Evolutionary conservation across 2,888 invertebrate genomes (phyloP), one percentile per base, ranked within the genome.

Genomic region (Temnothorax ravouxi): DNA sequence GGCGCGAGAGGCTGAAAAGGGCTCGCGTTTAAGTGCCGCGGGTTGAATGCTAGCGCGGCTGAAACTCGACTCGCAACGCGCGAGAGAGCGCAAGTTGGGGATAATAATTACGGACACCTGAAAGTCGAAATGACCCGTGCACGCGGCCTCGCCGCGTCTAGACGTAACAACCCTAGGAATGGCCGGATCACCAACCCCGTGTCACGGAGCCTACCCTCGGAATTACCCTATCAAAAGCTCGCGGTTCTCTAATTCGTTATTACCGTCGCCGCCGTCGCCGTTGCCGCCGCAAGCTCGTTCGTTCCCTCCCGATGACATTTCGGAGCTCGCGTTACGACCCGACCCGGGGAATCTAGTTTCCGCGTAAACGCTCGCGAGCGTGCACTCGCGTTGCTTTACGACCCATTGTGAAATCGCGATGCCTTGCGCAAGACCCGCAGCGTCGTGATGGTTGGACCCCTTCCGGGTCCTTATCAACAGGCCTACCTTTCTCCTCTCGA

Each of bases 51-150:
- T 64, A 85, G 74, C 82, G 85, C 84, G 83, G 41, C 71, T 69
- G 4, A 67, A 77, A 29, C 52, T 76, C 47, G 0, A 13, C 83
- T 29, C 69, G 56, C 85, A 56, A 18, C 79, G 83, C 83, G 88
- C 86, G 86, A 89, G 67, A 41, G 67, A 25, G 64, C n/a, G 18
- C 75, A 86, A 88, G 90, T 88, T 87, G 79, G 88, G 88, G 87
- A 92, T 91, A 92, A 92, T 91, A 92, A 93, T 92, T 93, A 93
- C 91, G 91, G 92, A 93, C 93, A 93, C 93, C 93, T 93, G 92
- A 92, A 93, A 93, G 89, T 91, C 92, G 86, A 90, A 93, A 94
- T 92, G 92, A 91, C 88, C 86, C 84, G 74, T 52, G 79, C 86
- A 77, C 87, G 86, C 74, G 79, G 74, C 59, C 79, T 52, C 21